Base-by-base conservation (phyloP, 2,797 vertebrate genomes). In the Pangasius djambal region DNA sequence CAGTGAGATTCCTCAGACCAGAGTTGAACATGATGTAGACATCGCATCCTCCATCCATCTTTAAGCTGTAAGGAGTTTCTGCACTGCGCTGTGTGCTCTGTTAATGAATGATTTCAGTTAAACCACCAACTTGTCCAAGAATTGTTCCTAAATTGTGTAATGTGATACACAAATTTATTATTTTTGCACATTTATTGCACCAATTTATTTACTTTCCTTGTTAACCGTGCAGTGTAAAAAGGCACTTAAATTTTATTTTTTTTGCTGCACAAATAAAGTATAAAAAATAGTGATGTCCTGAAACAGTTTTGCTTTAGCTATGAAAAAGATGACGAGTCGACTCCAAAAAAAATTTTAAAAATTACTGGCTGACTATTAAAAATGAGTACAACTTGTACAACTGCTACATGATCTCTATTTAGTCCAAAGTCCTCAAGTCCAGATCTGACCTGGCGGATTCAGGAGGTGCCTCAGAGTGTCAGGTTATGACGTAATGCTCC, bases 401-500 rank as follows among this genome's bases (percentile, higher is more conserved):
- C 18, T 1, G 6, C 16, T 72, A 40, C 34, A 22, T 22, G 55
- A 78, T 31, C 44, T 18, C 18, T 81, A 4, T 37, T 37, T 12
- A 79, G 50, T 79, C 52, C 77, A n/a, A 52, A 4, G 31, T 81
- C 55, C 78, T 82, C 34, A 40, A 59, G 20, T 83, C 34, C 37
- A 63, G 20, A 37, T 85, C 48, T 70, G 84, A 70, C 67, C n/a
- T 28, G 52, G 25, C 59, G 67, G 50, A 40, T 72, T 65, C 57
- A 52, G 72, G 72, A n/a, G 61, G 37, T 61, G 34, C 40, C 61
- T 50, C 61, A 50, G 82, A 63, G 69, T 75, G 50, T 74, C 70
- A 57, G 22, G 31, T 75, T 44, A 75, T 44, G 70, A 59, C 13
- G 72, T 86, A 86, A 87, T 86, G 88, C 70, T 52, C 86, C 91